Evolutionary conservation across 2,113 vertebrate genomes (phyloP), one percentile per base, ranked within the genome.

Genomic region (Acrocephalus arundinaceus): DNA sequence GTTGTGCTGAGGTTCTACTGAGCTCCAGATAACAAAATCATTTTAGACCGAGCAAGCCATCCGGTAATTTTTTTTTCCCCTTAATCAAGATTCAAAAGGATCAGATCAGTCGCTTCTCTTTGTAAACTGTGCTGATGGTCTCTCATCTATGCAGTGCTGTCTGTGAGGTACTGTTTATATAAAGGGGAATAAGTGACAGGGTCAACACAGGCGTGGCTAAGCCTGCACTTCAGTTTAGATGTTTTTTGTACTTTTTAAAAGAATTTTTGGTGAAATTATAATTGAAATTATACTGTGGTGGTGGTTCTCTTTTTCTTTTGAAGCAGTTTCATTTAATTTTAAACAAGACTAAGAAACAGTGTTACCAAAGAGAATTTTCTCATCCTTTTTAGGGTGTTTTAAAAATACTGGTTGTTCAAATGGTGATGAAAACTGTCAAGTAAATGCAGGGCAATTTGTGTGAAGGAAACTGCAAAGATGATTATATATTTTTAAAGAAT

Each of bases 51-150:
- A 87, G 55, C n/a, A 84, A 94, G 74, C 59, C 72, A 62, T 61
- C 49, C 31, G 66, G 10, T 43, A 31, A 21, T 48, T 71, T 75
- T 66, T 66, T 62, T 72, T 57, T 39, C 12, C 12, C 12, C 73
- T 91, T 94, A 83, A 89, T 95, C 52, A 66, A 49, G 78, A 74
- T 92, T 94, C 43, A 39, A 68, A 96, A 85, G 84, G 27, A 13
- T 66, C 62, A 87, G 66, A 90, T 93, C 84, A 45, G 45, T 90
- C 4, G 0, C 46, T 96, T 77, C 62, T 73, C 49, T 79, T 68
- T 94, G 66, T 87, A 83, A 96, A 79, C 75, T 78, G n/a, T 88
- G 81, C 90, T 90, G 51, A 93, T n/a, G 79, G 39, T 87, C 37
- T 91, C n/a, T 72, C 85, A 46, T 66, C 93, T 85, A 3, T 27